Evolutionary conservation across 2,113 vertebrate genomes (phyloP).

Genomic region (Thamnophis sirtalis): DNA sequence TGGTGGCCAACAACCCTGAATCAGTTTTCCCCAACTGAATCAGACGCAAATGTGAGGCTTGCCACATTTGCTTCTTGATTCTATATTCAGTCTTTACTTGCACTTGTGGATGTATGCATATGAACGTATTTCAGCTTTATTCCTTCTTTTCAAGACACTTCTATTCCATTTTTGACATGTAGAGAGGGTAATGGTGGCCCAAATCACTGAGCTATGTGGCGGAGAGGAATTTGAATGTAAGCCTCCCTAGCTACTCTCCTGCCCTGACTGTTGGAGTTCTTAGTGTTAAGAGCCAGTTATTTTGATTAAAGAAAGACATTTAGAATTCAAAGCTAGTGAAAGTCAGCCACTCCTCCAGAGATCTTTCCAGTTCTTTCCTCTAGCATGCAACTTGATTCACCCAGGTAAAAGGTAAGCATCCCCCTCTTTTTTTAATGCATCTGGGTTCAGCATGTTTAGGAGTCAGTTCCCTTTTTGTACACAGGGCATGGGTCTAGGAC

Average conservation of each 20-base stretch:
- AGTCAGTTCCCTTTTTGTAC: background rate
- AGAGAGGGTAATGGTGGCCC: background rate
- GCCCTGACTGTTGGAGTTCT: background rate
- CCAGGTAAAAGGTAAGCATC: background rate
- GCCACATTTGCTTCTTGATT: background rate
- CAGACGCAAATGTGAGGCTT: background rate
- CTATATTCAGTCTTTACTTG: background rate
- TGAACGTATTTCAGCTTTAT: background rate
- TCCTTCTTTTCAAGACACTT: background rate
- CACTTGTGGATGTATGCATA: background rate
- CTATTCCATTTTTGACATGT: background rate
- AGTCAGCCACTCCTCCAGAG: background rate
- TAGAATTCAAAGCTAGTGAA: background rate
- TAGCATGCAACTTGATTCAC: background rate
- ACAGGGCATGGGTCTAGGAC: conserved; percentile 1
- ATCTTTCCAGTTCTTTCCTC: background rate
- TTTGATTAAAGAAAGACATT: background rate
- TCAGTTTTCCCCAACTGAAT: background rate
- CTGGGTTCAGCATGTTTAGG: background rate
- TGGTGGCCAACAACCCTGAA: background rate
- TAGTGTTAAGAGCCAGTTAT: background rate
- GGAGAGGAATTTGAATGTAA: background rate
- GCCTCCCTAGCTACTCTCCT: background rate
- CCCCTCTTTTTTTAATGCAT: background rate
- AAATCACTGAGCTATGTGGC: background rate